These are phyloP conservation scores for Periophthalmodon schlosseri DNA, from an alignment of 2,113 vertebrate genomes.

Conservation along the genomic window DNA sequence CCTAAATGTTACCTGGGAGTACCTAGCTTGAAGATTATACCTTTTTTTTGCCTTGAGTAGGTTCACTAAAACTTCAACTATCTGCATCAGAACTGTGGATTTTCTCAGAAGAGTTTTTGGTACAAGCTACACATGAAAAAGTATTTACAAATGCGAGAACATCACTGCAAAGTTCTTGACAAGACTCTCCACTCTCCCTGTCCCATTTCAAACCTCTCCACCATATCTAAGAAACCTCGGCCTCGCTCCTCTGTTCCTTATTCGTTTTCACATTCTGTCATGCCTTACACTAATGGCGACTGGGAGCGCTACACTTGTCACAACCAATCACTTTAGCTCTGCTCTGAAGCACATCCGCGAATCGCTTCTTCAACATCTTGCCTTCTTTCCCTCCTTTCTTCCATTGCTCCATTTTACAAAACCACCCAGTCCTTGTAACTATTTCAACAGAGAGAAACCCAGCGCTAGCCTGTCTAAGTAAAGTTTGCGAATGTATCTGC, in stretches of 20 bases:
- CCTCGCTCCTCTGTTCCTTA: conserved; percentile 37
- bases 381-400: conserved; percentile 37
- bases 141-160: conserved; percentile 44
- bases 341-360: conserved; percentile 72
- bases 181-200: conserved; percentile 36
- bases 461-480: background rate
- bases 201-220: conserved; percentile 69
- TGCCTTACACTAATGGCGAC: conserved; percentile 71
- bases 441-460: too few species aligned
- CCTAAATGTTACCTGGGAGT: too few species aligned
- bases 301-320: conserved; percentile 69
- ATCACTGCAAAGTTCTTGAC: conserved; percentile 44
- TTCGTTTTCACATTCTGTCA: conserved; percentile 33
- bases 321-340: conserved; percentile 61
- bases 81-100: too few species aligned
- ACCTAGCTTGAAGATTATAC: too few species aligned
- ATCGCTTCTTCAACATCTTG: conserved; percentile 72
- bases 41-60: too few species aligned
- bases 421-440: too few species aligned
- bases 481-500: background rate
- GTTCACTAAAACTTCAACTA: too few species aligned
- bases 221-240: conserved; percentile 54
- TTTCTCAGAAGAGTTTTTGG: background rate
- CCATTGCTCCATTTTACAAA: background rate
- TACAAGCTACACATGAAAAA: conserved; percentile 38